Percentiles rank a stretch among this genome's conserved stretches.
Evolutionary conservation across 2,113 vertebrate genomes (phyloP).

Genomic region (Thymallus thymallus): DNA sequence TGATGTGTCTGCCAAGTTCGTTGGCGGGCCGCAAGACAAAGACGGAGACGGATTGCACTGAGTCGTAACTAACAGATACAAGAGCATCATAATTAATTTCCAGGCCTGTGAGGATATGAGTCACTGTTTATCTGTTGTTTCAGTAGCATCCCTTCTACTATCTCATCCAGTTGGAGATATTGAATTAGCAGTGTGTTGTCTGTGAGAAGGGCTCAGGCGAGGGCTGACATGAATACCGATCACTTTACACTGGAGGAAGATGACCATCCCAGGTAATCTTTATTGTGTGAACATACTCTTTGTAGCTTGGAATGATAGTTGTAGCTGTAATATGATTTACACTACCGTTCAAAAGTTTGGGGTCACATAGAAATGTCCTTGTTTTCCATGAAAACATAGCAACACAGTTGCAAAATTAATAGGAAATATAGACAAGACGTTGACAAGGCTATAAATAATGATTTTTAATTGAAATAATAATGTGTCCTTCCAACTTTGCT

Average conservation of each 20-base stretch:
- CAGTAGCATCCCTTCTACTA: conserved; percentile 11
- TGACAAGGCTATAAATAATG: too few relatives aligned
- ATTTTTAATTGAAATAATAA: too few relatives aligned
- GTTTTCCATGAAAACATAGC: too few relatives aligned
- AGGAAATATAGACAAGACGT: too few relatives aligned
- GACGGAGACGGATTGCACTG: conserved; percentile 12
- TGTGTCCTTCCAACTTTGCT: too few relatives aligned
- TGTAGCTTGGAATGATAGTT: background rate
- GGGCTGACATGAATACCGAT: background rate
- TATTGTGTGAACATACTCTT: background rate
- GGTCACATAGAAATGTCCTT: too few relatives aligned
- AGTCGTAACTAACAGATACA: conserved; percentile 43
- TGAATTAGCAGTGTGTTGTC: background rate
- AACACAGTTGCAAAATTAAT: too few relatives aligned
- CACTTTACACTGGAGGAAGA: background rate
- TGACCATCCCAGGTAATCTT: background rate
- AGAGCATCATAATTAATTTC: conserved; percentile 33
- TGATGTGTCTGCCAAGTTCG: conserved; percentile 10
- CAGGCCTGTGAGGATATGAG: conserved; percentile 33
- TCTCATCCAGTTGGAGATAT: conserved; percentile 8
- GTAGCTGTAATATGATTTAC: background rate
- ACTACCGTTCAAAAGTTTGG: too few relatives aligned
- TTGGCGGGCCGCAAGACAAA: background rate
- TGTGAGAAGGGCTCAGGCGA: background rate
- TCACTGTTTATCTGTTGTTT: conserved; percentile 18